Base-by-base conservation (phyloP, 2,888 invertebrate genomes). In the Dasysyrphus tricinctus region DNA sequence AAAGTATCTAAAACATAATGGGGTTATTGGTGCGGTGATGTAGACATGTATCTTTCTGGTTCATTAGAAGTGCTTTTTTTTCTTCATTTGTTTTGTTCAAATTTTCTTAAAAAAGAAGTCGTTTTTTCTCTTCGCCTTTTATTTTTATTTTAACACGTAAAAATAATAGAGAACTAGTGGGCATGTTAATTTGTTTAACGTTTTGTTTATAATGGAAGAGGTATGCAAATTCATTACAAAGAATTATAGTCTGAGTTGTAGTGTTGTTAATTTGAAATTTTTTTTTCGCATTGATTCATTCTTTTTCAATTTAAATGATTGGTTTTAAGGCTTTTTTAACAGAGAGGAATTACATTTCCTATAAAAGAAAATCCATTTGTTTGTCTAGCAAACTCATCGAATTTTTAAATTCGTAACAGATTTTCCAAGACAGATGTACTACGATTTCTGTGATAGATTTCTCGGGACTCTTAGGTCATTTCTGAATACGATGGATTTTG, bases 171-270 rank as follows among this genome's bases (percentile, higher is more conserved):
- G 75, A 24, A 24, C 44, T 57, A 24, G 67, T 5, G 39, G 32
- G 69, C 44, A 72, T 69, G 65, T 67, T 76, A 80, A 84, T 80
- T 84, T 84, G 61, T 77, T 76, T 37, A 76, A 69, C 51, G 37
- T 42, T 73, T 76, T 76, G 61, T 76, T 76, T 73, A 76, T 76
- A 57, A 69, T 69, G 37, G 34, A 54, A 76, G 72, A 61, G 73
- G 44, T 80, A 84, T 80, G 72, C 76, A 84, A 80, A 84, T 84
- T 84, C 16, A 67, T 54, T 49, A 61, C 72, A 72, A 73, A 39
- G 49, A 59, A 42, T 4, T 61, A 61, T 61, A 61, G 39, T 77
- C 59, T 0, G 24, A 63, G 67, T 67, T 65, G 63, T 59, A 12
- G 11, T 7, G 61, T 61, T 59, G 59, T 1, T 3, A 14, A 42